Conservation (phyloP, 2,888 invertebrate species). For the Cremastobaeus sp. region DNA sequence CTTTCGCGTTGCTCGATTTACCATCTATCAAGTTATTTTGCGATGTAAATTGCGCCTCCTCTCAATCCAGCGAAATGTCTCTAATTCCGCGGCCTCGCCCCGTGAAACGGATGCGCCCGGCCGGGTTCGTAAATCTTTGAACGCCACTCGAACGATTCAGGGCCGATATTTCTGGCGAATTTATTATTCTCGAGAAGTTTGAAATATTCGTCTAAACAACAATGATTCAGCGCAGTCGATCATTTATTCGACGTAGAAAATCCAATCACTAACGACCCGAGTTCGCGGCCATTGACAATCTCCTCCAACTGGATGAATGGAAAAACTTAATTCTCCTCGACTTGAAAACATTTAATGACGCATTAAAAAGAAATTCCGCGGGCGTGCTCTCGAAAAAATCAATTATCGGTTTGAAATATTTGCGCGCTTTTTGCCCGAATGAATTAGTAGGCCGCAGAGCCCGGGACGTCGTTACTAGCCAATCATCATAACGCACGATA, state of each 20-base stretch:
- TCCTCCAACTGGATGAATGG: too few relatives aligned
- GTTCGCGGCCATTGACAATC: slow-evolving; percentile 16
- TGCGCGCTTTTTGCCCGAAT: too few relatives aligned
- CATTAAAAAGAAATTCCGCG: too few relatives aligned
- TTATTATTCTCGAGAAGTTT: slow-evolving; percentile 42
- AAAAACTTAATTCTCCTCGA: too few relatives aligned
- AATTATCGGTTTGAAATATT: too few relatives aligned
- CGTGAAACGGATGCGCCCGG: slow-evolving; percentile 34
- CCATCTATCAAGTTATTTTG: slow-evolving; percentile 40
- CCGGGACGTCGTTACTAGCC: slow-evolving; percentile 29
- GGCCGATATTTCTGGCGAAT: slow-evolving; percentile 38
- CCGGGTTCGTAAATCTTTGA: slow-evolving; percentile 49
- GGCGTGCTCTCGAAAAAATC: background rate
- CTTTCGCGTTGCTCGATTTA: slow-evolving; percentile 46
- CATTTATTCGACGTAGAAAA: slow-evolving; percentile 37
- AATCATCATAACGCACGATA: slow-evolving; percentile 42
- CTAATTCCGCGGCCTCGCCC: slow-evolving; percentile 40
- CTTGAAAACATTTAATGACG: too few relatives aligned
- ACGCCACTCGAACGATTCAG: slow-evolving; percentile 39
- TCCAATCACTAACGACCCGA: slow-evolving; percentile 49
- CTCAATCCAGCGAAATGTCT: slow-evolving; percentile 39
- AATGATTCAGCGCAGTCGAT: slow-evolving; percentile 38
- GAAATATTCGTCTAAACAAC: slow-evolving; percentile 52
- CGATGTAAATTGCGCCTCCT: slow-evolving; percentile 40
- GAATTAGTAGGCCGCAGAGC: slow-evolving; percentile 12